Percentiles rank a stretch among this genome's conserved stretches.
These are phyloP conservation scores for Clarias laeviceps DNA, from an alignment of 2,797 vertebrate genomes.

Conservation along the genomic window DNA sequence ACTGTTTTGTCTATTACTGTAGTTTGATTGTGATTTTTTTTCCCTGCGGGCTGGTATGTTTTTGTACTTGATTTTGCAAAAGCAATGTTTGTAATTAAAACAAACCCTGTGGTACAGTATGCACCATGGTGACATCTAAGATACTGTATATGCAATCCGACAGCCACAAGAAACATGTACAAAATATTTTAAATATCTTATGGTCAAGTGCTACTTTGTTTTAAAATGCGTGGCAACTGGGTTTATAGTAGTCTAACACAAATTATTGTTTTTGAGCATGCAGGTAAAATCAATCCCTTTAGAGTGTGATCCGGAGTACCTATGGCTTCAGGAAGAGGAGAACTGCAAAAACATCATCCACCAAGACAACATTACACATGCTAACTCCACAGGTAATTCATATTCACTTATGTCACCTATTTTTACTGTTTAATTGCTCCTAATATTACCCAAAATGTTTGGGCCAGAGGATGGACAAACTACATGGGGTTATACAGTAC, in stretches of 20 bases:
- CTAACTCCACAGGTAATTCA: slow-evolving; percentile 35
- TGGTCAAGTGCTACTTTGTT: background rate
- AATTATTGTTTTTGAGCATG: slow-evolving; percentile 13
- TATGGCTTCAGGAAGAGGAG: slow-evolving; percentile 70
- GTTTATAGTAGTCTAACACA: background rate
- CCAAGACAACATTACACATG: slow-evolving; percentile 54
- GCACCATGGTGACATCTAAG: background rate
- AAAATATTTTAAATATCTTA: background rate
- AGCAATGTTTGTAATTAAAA: background rate
- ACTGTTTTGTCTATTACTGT: background rate
- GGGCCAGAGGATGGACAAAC: background rate
- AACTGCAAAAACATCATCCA: slow-evolving; percentile 68
- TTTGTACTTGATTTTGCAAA: background rate
- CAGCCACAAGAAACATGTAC: background rate
- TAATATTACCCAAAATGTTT: background rate
- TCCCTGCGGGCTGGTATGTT: background rate
- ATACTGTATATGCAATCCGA: background rate
- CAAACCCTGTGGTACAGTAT: background rate
- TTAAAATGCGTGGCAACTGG: background rate
- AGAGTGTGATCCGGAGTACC: slow-evolving; percentile 71
- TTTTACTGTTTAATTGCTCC: background rate
- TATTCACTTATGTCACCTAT: background rate
- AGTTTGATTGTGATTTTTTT: background rate
- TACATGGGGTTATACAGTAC: background rate
- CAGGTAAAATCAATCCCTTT: slow-evolving; percentile 63